These are phyloP conservation scores for Catharus bicknelli DNA, from an alignment of 2,113 vertebrate genomes.

Conservation along the genomic window DNA sequence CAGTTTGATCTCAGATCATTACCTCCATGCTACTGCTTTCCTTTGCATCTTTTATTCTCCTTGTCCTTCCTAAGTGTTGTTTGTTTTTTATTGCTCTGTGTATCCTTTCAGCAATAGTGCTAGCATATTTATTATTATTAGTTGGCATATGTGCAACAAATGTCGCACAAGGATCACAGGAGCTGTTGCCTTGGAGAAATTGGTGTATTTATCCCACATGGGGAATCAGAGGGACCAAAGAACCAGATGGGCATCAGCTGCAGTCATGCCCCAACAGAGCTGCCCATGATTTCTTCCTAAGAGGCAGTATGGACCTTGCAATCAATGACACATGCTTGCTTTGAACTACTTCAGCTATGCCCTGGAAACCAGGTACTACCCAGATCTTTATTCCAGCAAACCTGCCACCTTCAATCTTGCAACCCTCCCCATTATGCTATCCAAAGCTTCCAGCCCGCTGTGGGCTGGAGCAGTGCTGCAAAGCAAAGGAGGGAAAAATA, in stretches of 20 bases:
- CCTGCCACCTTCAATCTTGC: not conserved
- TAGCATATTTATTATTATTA: constrained; percentile 46
- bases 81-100: not conserved
- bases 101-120: not conserved
- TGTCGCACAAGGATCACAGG: constrained; percentile 17
- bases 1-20: constrained; percentile 10
- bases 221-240: not conserved
- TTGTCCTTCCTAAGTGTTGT: constrained; percentile 3
- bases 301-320: constrained; percentile 14
- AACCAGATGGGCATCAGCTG: constrained; percentile 54
- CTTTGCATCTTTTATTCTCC: constrained; percentile 1
- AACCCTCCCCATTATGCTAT: not conserved
- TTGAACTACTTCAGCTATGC: not conserved
- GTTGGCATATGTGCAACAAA: constrained; percentile 43
- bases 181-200: constrained; percentile 16
- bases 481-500: not conserved
- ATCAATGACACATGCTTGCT: not conserved
- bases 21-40: not conserved
- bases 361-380: constrained; percentile 1
- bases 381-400: not conserved
- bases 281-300: not conserved
- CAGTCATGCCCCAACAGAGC: not conserved
- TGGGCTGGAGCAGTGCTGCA: not conserved
- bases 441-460: not conserved
- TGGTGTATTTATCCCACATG: not conserved